Evolutionary conservation across 2,113 vertebrate genomes (phyloP).

Genomic region (Pithys albifrons): DNA sequence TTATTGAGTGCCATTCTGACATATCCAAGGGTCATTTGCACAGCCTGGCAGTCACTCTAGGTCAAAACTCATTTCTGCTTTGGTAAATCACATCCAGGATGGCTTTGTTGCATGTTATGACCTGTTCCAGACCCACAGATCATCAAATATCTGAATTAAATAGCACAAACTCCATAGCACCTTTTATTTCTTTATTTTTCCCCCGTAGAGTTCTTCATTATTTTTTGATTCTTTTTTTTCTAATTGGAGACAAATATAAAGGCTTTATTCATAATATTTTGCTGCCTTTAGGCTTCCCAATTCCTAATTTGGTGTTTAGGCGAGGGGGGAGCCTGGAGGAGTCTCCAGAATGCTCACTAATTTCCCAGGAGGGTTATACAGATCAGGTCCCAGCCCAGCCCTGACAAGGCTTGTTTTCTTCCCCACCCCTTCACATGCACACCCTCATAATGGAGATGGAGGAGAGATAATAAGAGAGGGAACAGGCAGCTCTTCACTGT

Average conservation of each 20-base stretch:
- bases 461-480: constrained; percentile 46
- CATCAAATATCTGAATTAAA: constrained; percentile 46
- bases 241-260: neutral
- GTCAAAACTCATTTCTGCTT: constrained; percentile 65
- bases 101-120: constrained; percentile 31
- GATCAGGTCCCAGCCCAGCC: constrained; percentile 51
- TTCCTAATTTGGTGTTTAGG: neutral
- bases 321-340: neutral
- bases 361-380: constrained; percentile 67
- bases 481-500: constrained; percentile 60
- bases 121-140: neutral
- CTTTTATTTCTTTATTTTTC: neutral
- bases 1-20: constrained; percentile 50
- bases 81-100: constrained; percentile 22
- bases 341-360: neutral
- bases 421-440: neutral
- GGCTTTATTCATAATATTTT: neutral
- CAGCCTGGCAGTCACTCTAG: constrained; percentile 1
- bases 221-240: neutral
- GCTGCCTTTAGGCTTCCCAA: neutral
- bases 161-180: neutral
- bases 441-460: constrained; percentile 37
- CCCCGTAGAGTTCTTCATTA: neutral
- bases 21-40: constrained; percentile 41
- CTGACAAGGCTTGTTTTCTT: neutral